phyloP scores from a whole-genome alignment of 2,113 vertebrate genomes.

The Aegypius monachus region DNA sequence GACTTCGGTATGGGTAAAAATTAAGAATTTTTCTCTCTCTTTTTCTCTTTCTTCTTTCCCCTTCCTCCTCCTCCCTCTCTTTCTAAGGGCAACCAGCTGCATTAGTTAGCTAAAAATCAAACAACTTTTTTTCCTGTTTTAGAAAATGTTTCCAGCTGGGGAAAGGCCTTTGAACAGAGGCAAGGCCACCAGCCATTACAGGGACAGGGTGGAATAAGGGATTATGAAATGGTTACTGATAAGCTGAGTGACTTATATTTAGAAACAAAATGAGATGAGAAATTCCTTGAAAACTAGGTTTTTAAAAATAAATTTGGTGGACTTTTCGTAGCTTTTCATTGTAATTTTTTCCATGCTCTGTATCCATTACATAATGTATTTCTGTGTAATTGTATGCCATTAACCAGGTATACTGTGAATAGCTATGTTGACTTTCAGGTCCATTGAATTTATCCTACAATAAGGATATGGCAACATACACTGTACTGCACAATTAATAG shows the following conservation, averaged over 20 bases:
- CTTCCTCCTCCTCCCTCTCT: background rate
- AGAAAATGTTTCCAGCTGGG: constrained; percentile 33
- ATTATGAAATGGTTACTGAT: background rate
- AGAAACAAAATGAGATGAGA: background rate
- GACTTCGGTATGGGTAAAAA: background rate
- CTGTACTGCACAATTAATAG: accelerated
- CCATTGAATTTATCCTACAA: background rate
- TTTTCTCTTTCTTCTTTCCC: background rate
- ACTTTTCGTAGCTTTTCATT: background rate
- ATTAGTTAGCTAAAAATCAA: background rate
- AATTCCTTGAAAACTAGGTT: background rate
- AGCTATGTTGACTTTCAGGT: background rate
- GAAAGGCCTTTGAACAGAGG: background rate
- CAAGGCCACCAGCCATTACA: background rate
- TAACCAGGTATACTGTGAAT: background rate
- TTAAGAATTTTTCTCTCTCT: background rate
- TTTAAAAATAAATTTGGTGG: background rate
- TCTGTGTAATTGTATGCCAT: background rate
- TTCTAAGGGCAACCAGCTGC: background rate
- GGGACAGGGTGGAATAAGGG: background rate
- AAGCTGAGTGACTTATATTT: background rate
- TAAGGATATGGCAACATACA: background rate
- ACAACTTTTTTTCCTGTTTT: background rate
- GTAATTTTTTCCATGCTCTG: background rate
- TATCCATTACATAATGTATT: background rate